Conservation (phyloP, 2,797 vertebrate genomes). For the Tapera naevia region DNA sequence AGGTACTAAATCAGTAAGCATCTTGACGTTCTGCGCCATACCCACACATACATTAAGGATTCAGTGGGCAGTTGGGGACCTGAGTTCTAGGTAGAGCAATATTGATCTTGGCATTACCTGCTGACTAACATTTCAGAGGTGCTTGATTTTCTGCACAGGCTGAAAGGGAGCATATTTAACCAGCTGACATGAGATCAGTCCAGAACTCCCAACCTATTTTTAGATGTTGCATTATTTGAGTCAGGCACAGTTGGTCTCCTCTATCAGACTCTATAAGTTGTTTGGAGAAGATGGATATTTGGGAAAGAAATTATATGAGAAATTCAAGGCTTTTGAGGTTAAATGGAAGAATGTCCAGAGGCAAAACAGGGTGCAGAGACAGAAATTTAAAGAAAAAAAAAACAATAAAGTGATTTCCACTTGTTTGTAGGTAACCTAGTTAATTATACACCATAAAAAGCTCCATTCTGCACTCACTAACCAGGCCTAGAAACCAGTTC, state of each 20-base stretch:
- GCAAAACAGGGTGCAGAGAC: not conserved
- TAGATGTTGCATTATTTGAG: not conserved
- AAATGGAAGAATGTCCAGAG: not conserved
- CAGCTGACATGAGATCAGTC: not conserved
- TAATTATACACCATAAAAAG: not conserved
- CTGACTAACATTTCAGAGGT: not conserved
- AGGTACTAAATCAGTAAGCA: not conserved
- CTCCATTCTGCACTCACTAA: not conserved
- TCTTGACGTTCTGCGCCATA: not conserved
- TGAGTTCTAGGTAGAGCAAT: not conserved
- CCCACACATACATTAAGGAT: rapidly evolving
- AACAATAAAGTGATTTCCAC: not conserved
- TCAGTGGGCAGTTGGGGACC: not conserved
- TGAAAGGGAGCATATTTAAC: not conserved
- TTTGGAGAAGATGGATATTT: not conserved
- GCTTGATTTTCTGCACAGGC: not conserved
- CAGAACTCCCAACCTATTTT: not conserved
- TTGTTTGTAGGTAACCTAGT: not conserved
- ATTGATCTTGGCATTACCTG: not conserved
- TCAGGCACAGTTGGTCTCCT: not conserved
- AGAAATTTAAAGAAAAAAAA: not conserved
- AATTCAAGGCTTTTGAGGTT: not conserved
- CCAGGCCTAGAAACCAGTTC: not conserved
- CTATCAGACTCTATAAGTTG: not conserved
- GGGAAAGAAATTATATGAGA: not conserved